Conservation (phyloP, 2,888 invertebrate genomes). For the Agonopterix heracliana region DNA sequence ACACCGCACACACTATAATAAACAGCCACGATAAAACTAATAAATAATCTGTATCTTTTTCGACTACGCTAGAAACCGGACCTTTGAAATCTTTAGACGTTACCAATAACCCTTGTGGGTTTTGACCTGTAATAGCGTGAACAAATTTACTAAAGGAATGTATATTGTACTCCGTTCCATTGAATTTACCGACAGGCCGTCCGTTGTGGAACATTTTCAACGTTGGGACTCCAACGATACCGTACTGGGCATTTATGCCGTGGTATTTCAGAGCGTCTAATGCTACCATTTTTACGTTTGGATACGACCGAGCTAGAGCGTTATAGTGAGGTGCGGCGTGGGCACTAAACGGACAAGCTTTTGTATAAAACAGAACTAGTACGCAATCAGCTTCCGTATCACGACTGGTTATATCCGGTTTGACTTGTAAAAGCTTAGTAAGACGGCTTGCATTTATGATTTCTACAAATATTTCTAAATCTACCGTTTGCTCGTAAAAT, state of each 20-base stretch:
- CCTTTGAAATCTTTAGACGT: conserved; percentile 86
- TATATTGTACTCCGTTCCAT: conserved; percentile 87
- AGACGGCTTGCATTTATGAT: conserved; percentile 83
- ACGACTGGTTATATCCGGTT: conserved; percentile 80
- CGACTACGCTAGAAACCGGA: conserved; percentile 86
- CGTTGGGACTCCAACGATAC: conserved; percentile 93
- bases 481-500: conserved; percentile 46
- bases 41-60: conserved; percentile 87
- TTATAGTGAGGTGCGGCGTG: conserved; percentile 94
- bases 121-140: conserved; percentile 83
- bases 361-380: conserved; percentile 91
- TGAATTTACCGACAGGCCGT: conserved; percentile 88
- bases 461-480: conserved; percentile 68
- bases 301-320: conserved; percentile 90
- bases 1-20: conserved; percentile 82
- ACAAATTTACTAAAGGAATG: conserved; percentile 88
- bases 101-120: conserved; percentile 79
- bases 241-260: conserved; percentile 92
- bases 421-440: conserved; percentile 79
- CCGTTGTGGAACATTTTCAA: conserved; percentile 93
- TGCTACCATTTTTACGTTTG: conserved; percentile 90
- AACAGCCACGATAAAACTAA: conserved; percentile 91
- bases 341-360: conserved; percentile 93
- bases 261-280: conserved; percentile 88
- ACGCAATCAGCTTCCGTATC: conserved; percentile 81